Evolutionary conservation across 2,797 vertebrate genomes (phyloP).

Genomic region (Cheirogaleus major): DNA sequence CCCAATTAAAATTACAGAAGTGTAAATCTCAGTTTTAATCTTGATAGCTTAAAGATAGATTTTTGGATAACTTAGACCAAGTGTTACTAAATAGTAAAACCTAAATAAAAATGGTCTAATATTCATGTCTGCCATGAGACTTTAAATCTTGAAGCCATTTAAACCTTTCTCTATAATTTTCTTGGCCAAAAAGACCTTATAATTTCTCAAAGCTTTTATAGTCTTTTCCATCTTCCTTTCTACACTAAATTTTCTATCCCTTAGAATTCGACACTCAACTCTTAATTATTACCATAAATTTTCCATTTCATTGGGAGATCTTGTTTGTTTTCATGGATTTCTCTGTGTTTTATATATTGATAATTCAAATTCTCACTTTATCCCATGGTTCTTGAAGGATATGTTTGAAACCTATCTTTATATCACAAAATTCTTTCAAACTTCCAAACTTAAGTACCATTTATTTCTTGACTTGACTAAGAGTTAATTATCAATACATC

Average conservation of each 20-base stretch:
- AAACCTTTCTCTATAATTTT: neutral
- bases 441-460: neutral
- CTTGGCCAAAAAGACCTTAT: neutral
- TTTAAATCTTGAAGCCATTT: slow-evolving; percentile 10
- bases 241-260: neutral
- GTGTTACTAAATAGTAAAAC: neutral
- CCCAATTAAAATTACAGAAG: slow-evolving; percentile 10
- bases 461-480: neutral
- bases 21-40: slow-evolving; percentile 3
- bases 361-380: neutral
- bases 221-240: neutral
- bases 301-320: neutral
- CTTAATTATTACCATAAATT: neutral
- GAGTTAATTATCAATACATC: neutral
- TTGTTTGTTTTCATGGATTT: neutral
- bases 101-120: neutral
- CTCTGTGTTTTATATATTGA: neutral
- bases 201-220: neutral
- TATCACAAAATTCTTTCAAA: neutral
- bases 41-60: neutral
- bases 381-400: neutral
- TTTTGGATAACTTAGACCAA: neutral
- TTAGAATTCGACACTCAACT: neutral
- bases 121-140: neutral
- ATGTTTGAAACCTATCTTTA: neutral